Evolutionary conservation across 2,888 invertebrate species (phyloP).

Genomic region (Lithophane socia): DNA sequence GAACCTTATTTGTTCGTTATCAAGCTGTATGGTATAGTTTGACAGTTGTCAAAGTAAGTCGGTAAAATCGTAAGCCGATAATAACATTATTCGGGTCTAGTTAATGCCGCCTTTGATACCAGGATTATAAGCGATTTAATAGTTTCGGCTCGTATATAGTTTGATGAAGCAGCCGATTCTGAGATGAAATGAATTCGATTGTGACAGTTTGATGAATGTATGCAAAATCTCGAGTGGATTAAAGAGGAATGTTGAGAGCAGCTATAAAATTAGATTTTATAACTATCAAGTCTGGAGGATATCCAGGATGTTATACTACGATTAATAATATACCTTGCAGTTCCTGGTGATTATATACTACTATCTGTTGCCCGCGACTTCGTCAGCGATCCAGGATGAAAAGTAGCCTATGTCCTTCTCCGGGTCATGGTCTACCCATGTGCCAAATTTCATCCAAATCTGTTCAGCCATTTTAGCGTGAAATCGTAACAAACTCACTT

Average conservation of each 20-base stretch:
- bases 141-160: slow-evolving; percentile 53
- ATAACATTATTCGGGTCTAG: slow-evolving; percentile 83
- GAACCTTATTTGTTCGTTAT: slow-evolving; percentile 37
- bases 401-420: too few relatives aligned
- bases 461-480: too few relatives aligned
- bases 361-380: too few relatives aligned
- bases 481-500: too few relatives aligned
- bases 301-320: neutral
- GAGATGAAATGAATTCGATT: slow-evolving; percentile 38
- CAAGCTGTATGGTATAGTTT: slow-evolving; percentile 34
- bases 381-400: too few relatives aligned
- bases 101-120: slow-evolving; percentile 77
- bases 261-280: slow-evolving; percentile 5
- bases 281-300: slow-evolving; percentile 6
- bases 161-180: slow-evolving; percentile 53
- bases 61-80: slow-evolving; percentile 77
- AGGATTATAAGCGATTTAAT: slow-evolving; percentile 68
- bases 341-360: neutral
- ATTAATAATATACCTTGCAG: neutral
- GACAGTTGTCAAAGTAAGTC: slow-evolving; percentile 34
- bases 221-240: slow-evolving; percentile 44
- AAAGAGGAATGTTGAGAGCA: neutral
- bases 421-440: too few relatives aligned
- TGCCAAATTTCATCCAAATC: too few relatives aligned
- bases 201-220: slow-evolving; percentile 56